These are phyloP conservation scores for Synergus umbraculus DNA, from an alignment of 2,888 invertebrate species.

Conservation along the genomic window DNA sequence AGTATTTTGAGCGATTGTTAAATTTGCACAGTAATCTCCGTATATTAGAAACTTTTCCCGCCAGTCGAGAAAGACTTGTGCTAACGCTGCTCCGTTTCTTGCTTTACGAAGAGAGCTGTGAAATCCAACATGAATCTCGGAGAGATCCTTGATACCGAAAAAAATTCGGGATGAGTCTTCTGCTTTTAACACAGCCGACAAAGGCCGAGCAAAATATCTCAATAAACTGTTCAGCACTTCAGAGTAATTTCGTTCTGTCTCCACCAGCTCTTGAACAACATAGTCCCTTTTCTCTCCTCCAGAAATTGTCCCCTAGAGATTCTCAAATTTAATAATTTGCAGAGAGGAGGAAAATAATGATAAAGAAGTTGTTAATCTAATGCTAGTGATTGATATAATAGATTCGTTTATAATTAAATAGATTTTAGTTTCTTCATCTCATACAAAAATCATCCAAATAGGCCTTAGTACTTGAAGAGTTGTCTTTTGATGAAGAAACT, in stretches of 20 bases:
- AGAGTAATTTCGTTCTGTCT: conserved; percentile 98
- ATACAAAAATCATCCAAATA: not conserved
- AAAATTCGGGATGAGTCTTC: conserved; percentile 91
- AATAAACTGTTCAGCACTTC: conserved; percentile 93
- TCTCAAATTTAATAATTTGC: conserved; percentile 31
- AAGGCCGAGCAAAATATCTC: conserved; percentile 87
- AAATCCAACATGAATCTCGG: conserved; percentile 91
- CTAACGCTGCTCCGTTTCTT: conserved; percentile 79
- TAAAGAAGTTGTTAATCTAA: not conserved
- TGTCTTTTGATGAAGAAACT: not conserved
- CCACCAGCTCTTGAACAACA: conserved; percentile 94
- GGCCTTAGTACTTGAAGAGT: not conserved
- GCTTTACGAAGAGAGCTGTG: conserved; percentile 89
- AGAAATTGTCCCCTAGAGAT: conserved; percentile 66
- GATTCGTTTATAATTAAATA: not conserved
- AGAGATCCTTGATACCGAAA: conserved; percentile 92
- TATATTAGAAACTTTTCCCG: conserved; percentile 94
- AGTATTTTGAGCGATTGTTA: conserved; percentile 91
- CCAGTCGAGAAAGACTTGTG: conserved; percentile 92
- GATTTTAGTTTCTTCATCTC: not conserved
- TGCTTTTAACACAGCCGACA: conserved; percentile 84
- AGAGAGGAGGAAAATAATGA: conserved; percentile 6
- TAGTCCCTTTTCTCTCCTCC: conserved; percentile 92
- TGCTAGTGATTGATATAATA: not conserved
- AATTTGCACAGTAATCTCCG: conserved; percentile 96